Evolutionary conservation across 1,140 invertebrate genomes (phyloP), one percentile per base, ranked within the genome.

Genomic region (Cyrtorhinus lividipennis): DNA sequence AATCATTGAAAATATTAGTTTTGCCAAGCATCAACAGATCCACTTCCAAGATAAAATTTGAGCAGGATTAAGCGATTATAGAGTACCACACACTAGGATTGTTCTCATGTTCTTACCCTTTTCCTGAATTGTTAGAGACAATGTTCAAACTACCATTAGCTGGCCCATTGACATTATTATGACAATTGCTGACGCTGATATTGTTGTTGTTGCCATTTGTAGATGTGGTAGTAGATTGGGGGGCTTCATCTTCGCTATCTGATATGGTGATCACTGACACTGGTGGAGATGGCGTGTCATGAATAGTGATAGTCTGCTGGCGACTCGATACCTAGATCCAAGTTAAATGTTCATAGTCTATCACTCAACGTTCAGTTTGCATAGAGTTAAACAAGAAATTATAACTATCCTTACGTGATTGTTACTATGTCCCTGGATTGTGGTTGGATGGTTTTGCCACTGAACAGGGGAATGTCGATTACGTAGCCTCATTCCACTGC

Each of bases 231-330:
- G 59, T 66, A 15, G 48, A 5, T 22, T 66, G 25, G 53, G 80
- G 75, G 18, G 78, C 76, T 72, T 96, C 92, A 72, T 96, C 92
- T 70, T 95, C 93, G 70, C 92, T 94, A 71, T 95, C 94, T 30
- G 92, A 95, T 69, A 97, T 96, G 20, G 92, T 96, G 67, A 96
- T 96, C 64, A 95, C 91, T 57, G 92, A 95, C n/a, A 92, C 87
- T 53, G 89, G 86, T 2, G 92, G 92, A 18, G 91, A 95, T 2
- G 93, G 93, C 15, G 93, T 95, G 71, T 93, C 91, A 71, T 83
- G 81, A 63, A 92, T 92, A 18, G 90, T 90, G 66, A 94, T 92
- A 1, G 89, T 92, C 67, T 83, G 83, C 60, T 82, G 78, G 20
- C 68, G 62, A 53, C 15, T 56, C 0, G 64, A 60, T 8, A 26